These are phyloP conservation scores for Monopis laevigella DNA, from an alignment of 2,888 invertebrate genomes.

Conservation along the genomic window DNA sequence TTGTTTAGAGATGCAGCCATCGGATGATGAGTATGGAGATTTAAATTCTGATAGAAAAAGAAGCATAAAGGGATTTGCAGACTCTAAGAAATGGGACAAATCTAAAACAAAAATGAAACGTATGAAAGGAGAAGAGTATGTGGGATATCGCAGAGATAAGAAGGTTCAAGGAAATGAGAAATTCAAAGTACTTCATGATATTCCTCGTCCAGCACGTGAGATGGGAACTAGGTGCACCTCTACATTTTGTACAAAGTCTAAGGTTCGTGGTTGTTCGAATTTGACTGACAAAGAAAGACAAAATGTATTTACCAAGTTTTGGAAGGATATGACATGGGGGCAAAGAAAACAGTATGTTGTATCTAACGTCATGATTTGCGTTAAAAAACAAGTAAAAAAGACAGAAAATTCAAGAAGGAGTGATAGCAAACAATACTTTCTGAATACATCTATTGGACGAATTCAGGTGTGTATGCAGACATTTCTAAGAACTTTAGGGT, in stretches of 20 bases:
- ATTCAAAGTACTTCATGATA: constrained; percentile 18
- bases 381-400: constrained; percentile 14
- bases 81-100: constrained; percentile 15
- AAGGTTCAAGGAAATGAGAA: constrained; percentile 17
- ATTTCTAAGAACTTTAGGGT: constrained; percentile 13
- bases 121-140: constrained; percentile 18
- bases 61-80: constrained; percentile 11
- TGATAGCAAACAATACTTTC: constrained; percentile 14
- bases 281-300: constrained; percentile 14
- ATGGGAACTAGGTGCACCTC: constrained; percentile 17
- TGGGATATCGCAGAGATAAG: constrained; percentile 17
- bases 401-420: constrained; percentile 11
- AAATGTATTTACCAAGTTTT: constrained; percentile 14
- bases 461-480: constrained; percentile 16
- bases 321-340: constrained; percentile 15
- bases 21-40: constrained; percentile 15
- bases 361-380: constrained; percentile 10
- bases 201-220: constrained; percentile 17
- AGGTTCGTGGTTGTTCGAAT: constrained; percentile 14
- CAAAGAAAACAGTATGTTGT: constrained; percentile 16
- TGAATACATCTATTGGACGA: constrained; percentile 13
- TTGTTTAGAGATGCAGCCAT: constrained; percentile 12
- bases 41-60: constrained; percentile 18
- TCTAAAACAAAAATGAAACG: constrained; percentile 15
- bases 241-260: constrained; percentile 15